Base-by-base conservation (phyloP, 2,113 vertebrate genomes). In the Dicentrarchus labrax region DNA sequence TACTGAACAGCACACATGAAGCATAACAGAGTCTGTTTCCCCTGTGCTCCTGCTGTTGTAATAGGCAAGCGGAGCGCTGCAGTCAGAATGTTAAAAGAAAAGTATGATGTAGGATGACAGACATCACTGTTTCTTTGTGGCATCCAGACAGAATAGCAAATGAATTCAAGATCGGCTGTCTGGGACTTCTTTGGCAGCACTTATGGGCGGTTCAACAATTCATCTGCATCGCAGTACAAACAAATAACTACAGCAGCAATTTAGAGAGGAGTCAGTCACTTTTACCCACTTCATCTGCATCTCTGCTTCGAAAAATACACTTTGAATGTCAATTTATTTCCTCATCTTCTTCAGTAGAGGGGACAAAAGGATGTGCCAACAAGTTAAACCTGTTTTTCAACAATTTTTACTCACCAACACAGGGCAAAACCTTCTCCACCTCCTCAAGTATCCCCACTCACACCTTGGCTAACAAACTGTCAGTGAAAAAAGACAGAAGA, bases 31-130 rank as follows among this genome's bases (percentile, higher is more conserved):
- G 4, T 36, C 8, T 50, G n/a, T 22, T 12, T 56, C 50, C 38
- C 1, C 22, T 56, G 16, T 22, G 53, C 19, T 39, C 43, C n/a
- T n/a, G n/a, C 51, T 38, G 21, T 45, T 24, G 53, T 78, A 59
- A 50, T 11, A 60, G 50, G 38, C 65, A 24, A 16, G 36, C 8
- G 13, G 16, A 48, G 43, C 65, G 38, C 53, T 57, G 65, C 53
- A 51, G 54, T 51, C 10, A 51, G 13, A 57, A 38, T 19, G 43
- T 39, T 78, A 19, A 45, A 17, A 72, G 45, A 22, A 11, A 45
- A 61, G 61, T 61, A n/a, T 30, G 43, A 51, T 60, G 43, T 36
- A 12, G 56, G 21, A n/a, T 78, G 65, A 78, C 54, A 69, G 21
- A 61, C 45, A 24, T 51, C 65, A 61, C 54, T 41, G 21, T 61